Percentiles rank a stretch among this genome's conserved stretches.
Conservation (phyloP, 1,140 invertebrate species). For the Lepidotrigona ventralis region DNA sequence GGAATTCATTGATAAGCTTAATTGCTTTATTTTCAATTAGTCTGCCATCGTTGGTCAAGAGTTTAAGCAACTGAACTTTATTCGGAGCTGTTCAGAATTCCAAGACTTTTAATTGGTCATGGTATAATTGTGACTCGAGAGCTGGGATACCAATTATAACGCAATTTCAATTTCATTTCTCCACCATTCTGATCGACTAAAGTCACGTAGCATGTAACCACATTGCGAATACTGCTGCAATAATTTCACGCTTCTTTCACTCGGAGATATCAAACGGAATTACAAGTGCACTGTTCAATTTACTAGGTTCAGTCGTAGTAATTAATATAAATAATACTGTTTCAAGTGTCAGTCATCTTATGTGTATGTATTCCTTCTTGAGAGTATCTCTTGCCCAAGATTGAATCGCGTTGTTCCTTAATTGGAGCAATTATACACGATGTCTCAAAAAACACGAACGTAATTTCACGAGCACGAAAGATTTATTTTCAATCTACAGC, state of each 20-base stretch:
- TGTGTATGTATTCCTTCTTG: neutral
- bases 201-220: neutral
- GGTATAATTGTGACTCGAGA: neutral
- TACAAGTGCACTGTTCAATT: conserved; percentile 17
- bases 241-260: conserved; percentile 17
- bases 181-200: neutral
- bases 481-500: neutral
- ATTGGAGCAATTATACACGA: neutral
- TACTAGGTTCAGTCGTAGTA: neutral
- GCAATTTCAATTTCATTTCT: conserved; percentile 20
- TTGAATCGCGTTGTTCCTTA: neutral
- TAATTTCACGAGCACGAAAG: too few relatives aligned
- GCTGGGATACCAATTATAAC: neutral
- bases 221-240: neutral
- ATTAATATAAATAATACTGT: conserved; percentile 20
- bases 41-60: neutral
- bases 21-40: neutral
- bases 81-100: conserved; percentile 6
- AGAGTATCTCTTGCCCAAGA: neutral
- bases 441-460: neutral
- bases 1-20: neutral
- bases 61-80: neutral
- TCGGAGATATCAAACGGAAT: neutral
- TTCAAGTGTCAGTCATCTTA: neutral
- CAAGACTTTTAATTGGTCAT: conserved; percentile 24